phyloP scores from a whole-genome alignment of 1,140 invertebrate genomes.

The Dermatophagoides farinae region DNA sequence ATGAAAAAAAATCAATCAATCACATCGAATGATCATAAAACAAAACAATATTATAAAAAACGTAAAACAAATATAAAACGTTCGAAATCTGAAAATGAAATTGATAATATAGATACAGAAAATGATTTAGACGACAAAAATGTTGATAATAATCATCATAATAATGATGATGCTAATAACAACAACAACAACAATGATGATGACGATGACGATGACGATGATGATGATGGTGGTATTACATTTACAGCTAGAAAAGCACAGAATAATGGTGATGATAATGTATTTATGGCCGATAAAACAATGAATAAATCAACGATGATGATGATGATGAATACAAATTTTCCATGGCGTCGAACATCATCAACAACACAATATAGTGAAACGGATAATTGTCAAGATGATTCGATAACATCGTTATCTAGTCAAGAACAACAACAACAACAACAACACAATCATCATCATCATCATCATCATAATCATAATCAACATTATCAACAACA shows the following conservation, averaged over 20 bases:
- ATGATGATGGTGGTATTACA: slow-evolving; percentile 61
- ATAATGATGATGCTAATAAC: not conserved
- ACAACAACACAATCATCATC: not conserved
- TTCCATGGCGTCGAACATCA: slow-evolving; percentile 1
- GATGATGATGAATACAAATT: not conserved
- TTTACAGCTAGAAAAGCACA: slow-evolving; percentile 43
- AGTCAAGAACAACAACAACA: not conserved
- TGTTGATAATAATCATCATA: too few relatives aligned
- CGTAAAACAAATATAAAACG: too few relatives aligned
- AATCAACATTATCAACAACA: not conserved
- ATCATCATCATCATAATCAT: not conserved
- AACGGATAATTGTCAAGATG: not conserved
- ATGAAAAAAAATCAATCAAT: too few relatives aligned
- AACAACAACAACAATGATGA: not conserved
- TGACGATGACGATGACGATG: not conserved
- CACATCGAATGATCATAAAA: too few relatives aligned
- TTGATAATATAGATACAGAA: not conserved
- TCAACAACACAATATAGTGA: not conserved
- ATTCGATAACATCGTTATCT: too few relatives aligned
- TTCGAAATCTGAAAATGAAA: too few relatives aligned
- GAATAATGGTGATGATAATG: not conserved
- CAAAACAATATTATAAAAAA: not conserved
- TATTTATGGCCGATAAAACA: too few relatives aligned
- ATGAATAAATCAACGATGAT: not conserved
- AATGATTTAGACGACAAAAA: not conserved